Conservation (phyloP, 92 coral and sea anemone species). For the Diadumene lineata region DNA sequence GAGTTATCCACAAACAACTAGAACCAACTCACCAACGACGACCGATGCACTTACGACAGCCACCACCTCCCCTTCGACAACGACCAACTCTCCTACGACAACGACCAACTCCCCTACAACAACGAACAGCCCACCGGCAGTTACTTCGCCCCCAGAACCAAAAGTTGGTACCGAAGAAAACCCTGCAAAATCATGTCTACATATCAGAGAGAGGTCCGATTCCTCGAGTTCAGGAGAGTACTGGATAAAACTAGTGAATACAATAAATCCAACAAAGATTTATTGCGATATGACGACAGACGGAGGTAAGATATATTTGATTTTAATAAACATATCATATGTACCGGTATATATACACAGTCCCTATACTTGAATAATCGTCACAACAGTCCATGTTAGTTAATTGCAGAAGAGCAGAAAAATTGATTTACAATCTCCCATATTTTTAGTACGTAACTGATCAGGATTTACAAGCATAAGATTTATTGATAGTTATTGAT, state of each 20-base stretch:
- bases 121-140: neutral
- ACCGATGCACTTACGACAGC: neutral
- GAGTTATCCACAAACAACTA: neutral
- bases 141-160: neutral
- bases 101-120: neutral
- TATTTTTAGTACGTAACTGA: too few relatives aligned
- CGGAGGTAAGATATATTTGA: conserved; percentile 7
- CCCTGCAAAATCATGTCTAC: conserved; percentile 28
- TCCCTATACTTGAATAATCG: too few relatives aligned
- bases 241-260: conserved; percentile 13
- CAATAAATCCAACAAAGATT: conserved; percentile 7
- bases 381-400: too few relatives aligned
- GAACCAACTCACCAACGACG: neutral
- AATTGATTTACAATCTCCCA: too few relatives aligned
- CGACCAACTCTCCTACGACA: neutral
- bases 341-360: neutral
- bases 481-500: too few relatives aligned
- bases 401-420: too few relatives aligned
- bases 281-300: conserved; percentile 25
- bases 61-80: neutral
- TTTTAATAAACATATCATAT: neutral
- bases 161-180: neutral
- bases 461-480: too few relatives aligned
- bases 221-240: conserved; percentile 5
- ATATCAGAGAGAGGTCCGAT: conserved; percentile 11